A percentile compares a stretch with the other conserved stretches of the same genome.
These are phyloP conservation scores for Coregonus clupeaformis DNA, from an alignment of 2,113 vertebrate species.

Conservation along the genomic window DNA sequence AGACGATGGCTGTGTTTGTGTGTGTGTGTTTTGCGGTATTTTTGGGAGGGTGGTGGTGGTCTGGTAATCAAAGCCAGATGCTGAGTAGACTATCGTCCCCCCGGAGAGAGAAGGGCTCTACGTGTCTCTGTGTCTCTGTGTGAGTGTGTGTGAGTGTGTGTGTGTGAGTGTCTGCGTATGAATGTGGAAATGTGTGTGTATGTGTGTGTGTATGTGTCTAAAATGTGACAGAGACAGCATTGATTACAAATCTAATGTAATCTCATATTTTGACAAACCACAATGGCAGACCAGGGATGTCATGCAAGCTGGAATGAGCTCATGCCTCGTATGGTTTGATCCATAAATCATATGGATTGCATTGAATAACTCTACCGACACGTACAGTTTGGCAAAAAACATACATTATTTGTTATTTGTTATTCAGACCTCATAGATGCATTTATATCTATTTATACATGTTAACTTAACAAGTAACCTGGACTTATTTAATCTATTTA, in stretches of 20 bases:
- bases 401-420: background rate
- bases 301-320: slow-evolving; percentile 51
- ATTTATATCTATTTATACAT: too few relatives aligned
- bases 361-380: slow-evolving; percentile 18
- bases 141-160: slow-evolving; percentile 33
- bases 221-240: slow-evolving; percentile 31
- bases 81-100: slow-evolving; percentile 59
- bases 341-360: slow-evolving; percentile 53
- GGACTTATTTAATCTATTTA: too few relatives aligned
- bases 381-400: background rate
- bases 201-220: background rate
- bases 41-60: slow-evolving; percentile 58
- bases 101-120: slow-evolving; percentile 37
- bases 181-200: too few relatives aligned
- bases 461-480: too few relatives aligned
- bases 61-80: slow-evolving; percentile 72
- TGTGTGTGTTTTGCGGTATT: slow-evolving; percentile 27
- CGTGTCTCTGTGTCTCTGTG: background rate
- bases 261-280: slow-evolving; percentile 49
- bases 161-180: slow-evolving; percentile 14
- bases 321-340: slow-evolving; percentile 49
- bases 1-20: slow-evolving; percentile 20
- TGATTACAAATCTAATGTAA: slow-evolving; percentile 66
- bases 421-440: background rate
- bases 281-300: slow-evolving; percentile 48